Percentiles rank a stretch among this genome's conserved stretches.
phyloP scores from a whole-genome alignment of 2,113 vertebrate species.

The Platanista minor region DNA sequence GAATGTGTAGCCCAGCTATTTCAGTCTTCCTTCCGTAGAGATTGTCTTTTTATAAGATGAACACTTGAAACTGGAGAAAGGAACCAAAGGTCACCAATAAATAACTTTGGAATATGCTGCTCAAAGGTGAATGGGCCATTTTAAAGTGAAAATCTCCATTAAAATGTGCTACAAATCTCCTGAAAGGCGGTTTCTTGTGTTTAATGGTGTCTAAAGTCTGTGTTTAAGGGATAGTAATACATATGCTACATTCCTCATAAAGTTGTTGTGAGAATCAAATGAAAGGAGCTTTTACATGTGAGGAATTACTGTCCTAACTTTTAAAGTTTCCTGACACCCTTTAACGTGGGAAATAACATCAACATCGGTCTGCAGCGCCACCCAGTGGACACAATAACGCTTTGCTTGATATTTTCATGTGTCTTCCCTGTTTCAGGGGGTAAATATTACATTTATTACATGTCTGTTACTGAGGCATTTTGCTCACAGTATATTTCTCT shows the following conservation, averaged over 20 bases:
- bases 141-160: neutral
- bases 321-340: neutral
- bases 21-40: neutral
- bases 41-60: neutral
- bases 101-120: neutral
- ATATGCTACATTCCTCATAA: neutral
- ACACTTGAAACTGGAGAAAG: neutral
- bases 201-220: neutral
- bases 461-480: neutral
- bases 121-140: neutral
- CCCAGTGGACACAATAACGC: neutral
- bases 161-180: neutral
- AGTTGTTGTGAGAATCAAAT: neutral
- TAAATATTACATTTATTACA: neutral
- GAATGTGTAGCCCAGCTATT: neutral
- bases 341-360: neutral
- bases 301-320: neutral
- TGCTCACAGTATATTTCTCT: neutral
- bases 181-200: neutral
- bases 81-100: neutral
- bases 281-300: neutral
- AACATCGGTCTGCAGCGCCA: slow-evolving; percentile 36
- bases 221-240: neutral
- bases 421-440: neutral
- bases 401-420: neutral